Evolutionary conservation across 2,113 vertebrate species (phyloP).

Genomic region (Rhinoptilus africanus): DNA sequence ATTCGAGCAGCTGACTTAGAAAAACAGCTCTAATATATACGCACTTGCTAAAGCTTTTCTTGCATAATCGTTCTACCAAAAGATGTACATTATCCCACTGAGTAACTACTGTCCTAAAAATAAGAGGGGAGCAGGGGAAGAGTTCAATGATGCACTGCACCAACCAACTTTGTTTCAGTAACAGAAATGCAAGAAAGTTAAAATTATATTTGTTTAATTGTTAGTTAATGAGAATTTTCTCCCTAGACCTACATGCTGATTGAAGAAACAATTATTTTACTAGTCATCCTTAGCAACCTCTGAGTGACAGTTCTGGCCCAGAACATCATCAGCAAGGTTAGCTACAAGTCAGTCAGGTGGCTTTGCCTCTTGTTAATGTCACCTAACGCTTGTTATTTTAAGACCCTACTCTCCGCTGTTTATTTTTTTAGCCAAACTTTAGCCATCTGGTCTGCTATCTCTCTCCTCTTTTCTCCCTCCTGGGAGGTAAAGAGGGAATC

Average conservation of each 20-base stretch:
- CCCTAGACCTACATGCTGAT: not conserved
- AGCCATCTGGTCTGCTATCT: not conserved
- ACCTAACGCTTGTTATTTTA: not conserved
- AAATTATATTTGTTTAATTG: not conserved
- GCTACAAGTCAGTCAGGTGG: not conserved
- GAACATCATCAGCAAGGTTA: not conserved
- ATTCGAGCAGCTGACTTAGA: not conserved
- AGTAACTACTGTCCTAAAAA: not conserved
- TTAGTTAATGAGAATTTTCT: not conserved
- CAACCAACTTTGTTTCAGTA: not conserved
- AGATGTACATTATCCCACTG: not conserved
- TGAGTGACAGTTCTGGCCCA: not conserved
- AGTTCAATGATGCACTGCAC: not conserved
- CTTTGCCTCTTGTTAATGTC: not conserved
- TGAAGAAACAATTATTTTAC: not conserved
- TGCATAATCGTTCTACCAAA: not conserved
- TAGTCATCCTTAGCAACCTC: not conserved
- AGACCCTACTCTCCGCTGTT: not conserved
- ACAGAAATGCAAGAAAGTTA: not conserved
- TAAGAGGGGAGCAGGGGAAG: accelerated
- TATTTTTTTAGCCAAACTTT: not conserved
- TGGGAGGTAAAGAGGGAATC: not conserved
- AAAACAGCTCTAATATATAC: not conserved
- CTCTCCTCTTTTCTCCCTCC: not conserved
- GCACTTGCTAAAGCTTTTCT: not conserved